Evolutionary conservation across 2,113 vertebrate genomes (phyloP).

Genomic region (Ginglymostoma cirratum): DNA sequence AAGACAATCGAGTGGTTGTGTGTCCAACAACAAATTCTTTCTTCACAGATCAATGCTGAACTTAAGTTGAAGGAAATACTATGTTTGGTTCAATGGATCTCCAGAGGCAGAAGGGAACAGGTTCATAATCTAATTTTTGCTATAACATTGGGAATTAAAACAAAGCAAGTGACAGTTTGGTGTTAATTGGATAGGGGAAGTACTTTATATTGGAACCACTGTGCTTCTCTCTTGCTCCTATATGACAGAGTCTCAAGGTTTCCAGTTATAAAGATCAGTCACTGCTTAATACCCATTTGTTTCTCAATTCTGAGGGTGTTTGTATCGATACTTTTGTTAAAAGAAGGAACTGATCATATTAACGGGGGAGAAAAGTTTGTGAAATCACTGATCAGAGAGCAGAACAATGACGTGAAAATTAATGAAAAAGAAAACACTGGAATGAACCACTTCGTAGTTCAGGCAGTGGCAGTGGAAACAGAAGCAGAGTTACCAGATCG

Average conservation of each 20-base stretch:
- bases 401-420: not conserved
- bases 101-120: not conserved
- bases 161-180: conserved; percentile 7
- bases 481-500: not conserved
- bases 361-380: not conserved
- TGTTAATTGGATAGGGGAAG: not conserved
- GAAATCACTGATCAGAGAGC: not conserved
- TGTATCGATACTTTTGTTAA: not conserved
- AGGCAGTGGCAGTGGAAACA: not conserved
- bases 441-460: no score
- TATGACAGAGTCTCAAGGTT: not conserved
- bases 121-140: conserved; percentile 3
- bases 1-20: not conserved
- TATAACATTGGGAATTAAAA: not conserved
- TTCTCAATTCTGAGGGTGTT: not conserved
- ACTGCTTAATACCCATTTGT: not conserved
- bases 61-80: not conserved
- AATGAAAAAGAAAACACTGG: not conserved
- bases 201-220: not conserved
- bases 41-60: not conserved
- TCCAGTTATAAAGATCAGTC: not conserved
- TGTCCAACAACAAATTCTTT: not conserved
- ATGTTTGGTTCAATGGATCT: not conserved
- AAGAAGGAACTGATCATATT: not conserved
- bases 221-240: not conserved